Percentiles rank a stretch among this genome's conserved stretches.
phyloP scores from a whole-genome alignment of 2,888 invertebrate genomes.

The Elysia crispata region DNA sequence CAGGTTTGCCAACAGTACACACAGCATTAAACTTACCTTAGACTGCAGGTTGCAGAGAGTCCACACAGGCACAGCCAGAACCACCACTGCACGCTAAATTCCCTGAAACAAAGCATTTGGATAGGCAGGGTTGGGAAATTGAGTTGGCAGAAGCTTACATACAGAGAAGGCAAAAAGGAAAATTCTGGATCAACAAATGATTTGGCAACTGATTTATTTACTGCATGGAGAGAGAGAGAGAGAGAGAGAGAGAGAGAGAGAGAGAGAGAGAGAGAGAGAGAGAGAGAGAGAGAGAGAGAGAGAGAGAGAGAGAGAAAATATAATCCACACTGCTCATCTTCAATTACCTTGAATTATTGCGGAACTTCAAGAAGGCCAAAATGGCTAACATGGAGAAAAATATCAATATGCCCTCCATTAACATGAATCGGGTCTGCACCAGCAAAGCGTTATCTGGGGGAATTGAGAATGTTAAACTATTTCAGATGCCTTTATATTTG shows the following conservation, averaged over 20 bases:
- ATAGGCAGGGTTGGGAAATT: too few relatives aligned
- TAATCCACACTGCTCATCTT: too few relatives aligned
- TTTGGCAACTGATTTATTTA: too few relatives aligned
- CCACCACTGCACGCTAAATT: constrained; percentile 82
- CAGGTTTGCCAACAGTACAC: too few relatives aligned
- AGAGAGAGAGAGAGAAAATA: not conserved
- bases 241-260: not conserved
- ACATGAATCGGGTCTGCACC: constrained; percentile 94
- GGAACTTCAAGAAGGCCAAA: constrained; percentile 77
- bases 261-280: constrained; percentile 9
- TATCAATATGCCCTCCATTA: constrained; percentile 94
- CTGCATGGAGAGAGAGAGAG: not conserved
- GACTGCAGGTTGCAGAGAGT: constrained; percentile 80
- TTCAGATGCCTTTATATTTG: too few relatives aligned
- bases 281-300: not conserved
- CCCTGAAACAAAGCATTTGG: constrained; percentile 76
- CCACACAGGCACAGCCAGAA: constrained; percentile 79
- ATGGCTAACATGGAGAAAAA: constrained; percentile 86
- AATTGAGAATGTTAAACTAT: not conserved
- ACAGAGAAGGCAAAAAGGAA: too few relatives aligned
- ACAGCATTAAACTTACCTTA: constrained; percentile 84
- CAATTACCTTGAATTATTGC: constrained; percentile 67
- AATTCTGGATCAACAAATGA: too few relatives aligned
- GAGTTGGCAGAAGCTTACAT: too few relatives aligned
- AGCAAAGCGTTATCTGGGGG: constrained; percentile 90